phyloP scores from a whole-genome alignment of 2,888 invertebrate genomes.

The Eremobia ochroleuca region DNA sequence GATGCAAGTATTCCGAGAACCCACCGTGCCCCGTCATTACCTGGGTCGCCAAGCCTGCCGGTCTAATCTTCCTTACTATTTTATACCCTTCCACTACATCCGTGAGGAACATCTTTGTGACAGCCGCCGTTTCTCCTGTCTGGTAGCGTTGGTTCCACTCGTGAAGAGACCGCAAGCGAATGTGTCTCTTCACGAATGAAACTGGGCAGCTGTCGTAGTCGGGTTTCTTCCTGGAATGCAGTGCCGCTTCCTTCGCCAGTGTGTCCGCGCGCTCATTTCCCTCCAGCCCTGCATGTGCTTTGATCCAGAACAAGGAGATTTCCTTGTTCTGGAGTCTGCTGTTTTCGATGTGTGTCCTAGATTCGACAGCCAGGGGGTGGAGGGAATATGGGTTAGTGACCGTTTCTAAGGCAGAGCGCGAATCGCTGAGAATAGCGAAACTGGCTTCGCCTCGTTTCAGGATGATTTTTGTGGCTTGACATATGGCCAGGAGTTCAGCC shows the following conservation, averaged over 20 bases:
- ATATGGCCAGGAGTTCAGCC: background rate
- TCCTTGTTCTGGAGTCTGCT: background rate
- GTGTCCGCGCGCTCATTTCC: background rate
- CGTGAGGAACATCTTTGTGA: background rate
- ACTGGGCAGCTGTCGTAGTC: background rate
- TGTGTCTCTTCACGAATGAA: slow-evolving; percentile 2
- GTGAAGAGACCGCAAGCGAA: background rate
- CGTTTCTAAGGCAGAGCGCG: background rate
- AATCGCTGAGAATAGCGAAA: background rate
- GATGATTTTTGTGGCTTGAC: too few species aligned
- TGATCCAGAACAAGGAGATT: background rate
- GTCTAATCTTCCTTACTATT: fast-evolving
- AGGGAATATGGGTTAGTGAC: background rate
- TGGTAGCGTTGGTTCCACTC: background rate
- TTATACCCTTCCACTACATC: background rate
- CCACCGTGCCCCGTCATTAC: too few species aligned
- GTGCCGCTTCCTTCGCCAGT: background rate
- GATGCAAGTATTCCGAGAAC: too few species aligned
- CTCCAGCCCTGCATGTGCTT: background rate
- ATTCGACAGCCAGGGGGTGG: background rate
- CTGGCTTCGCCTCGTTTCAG: background rate
- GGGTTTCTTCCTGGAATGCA: fast-evolving
- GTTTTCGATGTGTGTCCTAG: background rate
- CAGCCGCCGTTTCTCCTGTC: background rate
- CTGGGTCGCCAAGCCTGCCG: too few species aligned